Evolutionary conservation across 2,113 vertebrate genomes (phyloP), one percentile per base, ranked within the genome.

Genomic region (Phyllostomus hastatus): DNA sequence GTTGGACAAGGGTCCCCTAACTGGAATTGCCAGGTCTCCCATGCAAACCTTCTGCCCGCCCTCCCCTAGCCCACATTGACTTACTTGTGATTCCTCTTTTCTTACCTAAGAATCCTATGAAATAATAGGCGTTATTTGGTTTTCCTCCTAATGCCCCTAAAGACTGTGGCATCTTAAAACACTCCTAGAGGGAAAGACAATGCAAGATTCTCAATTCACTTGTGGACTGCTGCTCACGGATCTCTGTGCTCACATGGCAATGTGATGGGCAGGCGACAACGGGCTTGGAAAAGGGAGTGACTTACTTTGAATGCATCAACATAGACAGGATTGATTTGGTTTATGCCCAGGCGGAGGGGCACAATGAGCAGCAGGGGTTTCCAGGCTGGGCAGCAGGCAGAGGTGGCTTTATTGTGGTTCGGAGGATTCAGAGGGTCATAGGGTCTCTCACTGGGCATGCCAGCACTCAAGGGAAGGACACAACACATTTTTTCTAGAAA

Each of bases 161-260:
- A 96, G 99, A 99, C 96, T 99, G 99, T 67, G 99, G 99, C 99
- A 99, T 99, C 98, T 99, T 99, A 98, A 99, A 99, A 98, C 99
- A 99, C 97, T 99, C 99, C 99, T 99, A 97, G 96, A 94, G 95
- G 97, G 93, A 98, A 98, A 98, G 93, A 95, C 91, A 98, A 97
- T 91, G 96, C 48, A 54, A 97, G 89, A 96, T 93, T 78, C 95
- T 97, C 87, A 97, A 88, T 88, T 97, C 70, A 81, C 90, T 94
- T 97, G 85, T 97, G 94, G 81, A 97, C 35, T 95, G 88, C 95
- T 95, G 10, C 96, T 19, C 93, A 96, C 83, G 79, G 96, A 96
- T 54, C 95, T 89, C 82, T 85, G n/a, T 97, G 94, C 48, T 95
- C 90, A 93, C 73, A 95, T 96, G 97, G 94, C 15, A 26, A 3